A percentile compares a stretch with the other conserved stretches of the same genome.
These are phyloP conservation scores for Acanthurus lineatus DNA, from an alignment of 2,797 vertebrate genomes.

Conservation along the genomic window DNA sequence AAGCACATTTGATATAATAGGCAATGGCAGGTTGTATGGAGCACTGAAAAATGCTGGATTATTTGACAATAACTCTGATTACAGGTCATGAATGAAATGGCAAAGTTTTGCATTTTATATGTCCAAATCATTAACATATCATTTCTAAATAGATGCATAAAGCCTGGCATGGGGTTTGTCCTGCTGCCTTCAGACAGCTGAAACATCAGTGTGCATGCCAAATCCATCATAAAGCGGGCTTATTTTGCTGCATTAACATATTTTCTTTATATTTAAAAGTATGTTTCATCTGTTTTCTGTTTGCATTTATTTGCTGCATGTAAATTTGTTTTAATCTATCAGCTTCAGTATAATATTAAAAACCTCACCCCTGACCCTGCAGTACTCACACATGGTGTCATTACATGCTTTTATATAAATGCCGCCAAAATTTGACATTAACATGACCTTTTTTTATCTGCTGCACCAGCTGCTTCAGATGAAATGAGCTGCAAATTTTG, in stretches of 20 bases:
- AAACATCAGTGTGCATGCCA: not conserved
- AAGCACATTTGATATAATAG: not conserved
- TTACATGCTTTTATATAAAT: conserved; percentile 31
- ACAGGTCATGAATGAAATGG: too few species aligned
- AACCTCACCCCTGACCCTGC: conserved; percentile 30
- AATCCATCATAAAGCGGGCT: not conserved
- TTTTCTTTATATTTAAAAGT: not conserved
- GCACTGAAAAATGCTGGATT: not conserved
- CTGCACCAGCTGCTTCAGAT: conserved; percentile 47
- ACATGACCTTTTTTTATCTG: conserved; percentile 40
- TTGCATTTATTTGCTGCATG: not conserved
- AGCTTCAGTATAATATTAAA: conserved; percentile 23
- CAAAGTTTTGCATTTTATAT: too few species aligned
- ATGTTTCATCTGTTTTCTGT: not conserved
- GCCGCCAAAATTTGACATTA: conserved; percentile 26
- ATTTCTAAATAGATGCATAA: not conserved
- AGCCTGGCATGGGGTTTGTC: not conserved
- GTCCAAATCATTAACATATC: not conserved
- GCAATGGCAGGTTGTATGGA: not conserved
- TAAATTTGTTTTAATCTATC: conserved; percentile 4
- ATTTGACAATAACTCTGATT: too few species aligned
- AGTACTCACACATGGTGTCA: conserved; percentile 19
- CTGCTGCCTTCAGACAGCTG: not conserved
- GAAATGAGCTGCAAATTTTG: not conserved
- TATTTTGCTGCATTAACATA: not conserved